phyloP scores from a whole-genome alignment of 2,797 vertebrate genomes.

The Macroramphosus scolopax region DNA sequence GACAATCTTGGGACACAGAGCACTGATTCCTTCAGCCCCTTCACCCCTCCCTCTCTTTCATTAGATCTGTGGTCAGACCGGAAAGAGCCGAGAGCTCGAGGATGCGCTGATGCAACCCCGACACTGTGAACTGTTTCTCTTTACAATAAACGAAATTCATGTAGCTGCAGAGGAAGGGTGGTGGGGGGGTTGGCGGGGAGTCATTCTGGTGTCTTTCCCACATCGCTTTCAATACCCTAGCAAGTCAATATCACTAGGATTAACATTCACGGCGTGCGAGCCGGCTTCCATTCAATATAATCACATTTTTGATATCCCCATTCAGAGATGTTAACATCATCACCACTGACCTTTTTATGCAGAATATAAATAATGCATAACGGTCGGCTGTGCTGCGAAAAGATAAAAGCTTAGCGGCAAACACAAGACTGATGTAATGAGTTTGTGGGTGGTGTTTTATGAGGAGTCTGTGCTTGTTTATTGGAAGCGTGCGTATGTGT shows the following conservation, averaged over 20 bases:
- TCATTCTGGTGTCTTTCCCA: background rate
- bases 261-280: conserved; percentile 10
- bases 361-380: conserved; percentile 43
- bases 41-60: no score
- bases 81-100: conserved; percentile 4
- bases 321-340: conserved; percentile 40
- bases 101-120: background rate
- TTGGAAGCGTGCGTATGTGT: background rate
- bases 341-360: conserved; percentile 44
- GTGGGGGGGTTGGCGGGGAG: background rate
- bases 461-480: conserved; percentile 4
- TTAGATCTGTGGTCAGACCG: conserved; percentile 3
- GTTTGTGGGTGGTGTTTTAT: conserved; percentile 20
- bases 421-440: conserved; percentile 27
- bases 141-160: conserved; percentile 10
- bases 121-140: background rate
- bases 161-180: no score
- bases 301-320: conserved; percentile 43
- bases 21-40: no score
- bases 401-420: conserved; percentile 40
- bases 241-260: conserved; percentile 22
- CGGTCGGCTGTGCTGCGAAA: conserved; percentile 3
- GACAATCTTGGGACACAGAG: no score
- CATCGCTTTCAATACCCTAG: conserved; percentile 8
- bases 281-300: conserved; percentile 32